phyloP scores from a whole-genome alignment of 2,888 invertebrate species.

The Mycalesis mineus region DNA sequence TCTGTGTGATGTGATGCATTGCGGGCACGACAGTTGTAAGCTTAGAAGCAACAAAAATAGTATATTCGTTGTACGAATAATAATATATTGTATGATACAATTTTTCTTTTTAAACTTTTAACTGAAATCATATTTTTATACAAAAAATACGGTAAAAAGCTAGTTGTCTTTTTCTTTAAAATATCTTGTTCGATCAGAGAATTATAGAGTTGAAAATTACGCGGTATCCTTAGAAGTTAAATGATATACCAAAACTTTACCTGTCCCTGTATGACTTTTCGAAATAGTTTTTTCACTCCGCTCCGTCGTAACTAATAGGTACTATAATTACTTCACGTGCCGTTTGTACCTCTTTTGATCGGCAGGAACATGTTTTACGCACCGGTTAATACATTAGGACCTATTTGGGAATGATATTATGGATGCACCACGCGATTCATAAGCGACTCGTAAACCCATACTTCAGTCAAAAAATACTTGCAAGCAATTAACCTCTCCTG shows the following conservation, averaged over 20 bases:
- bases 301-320: not conserved
- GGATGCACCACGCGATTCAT: constrained; percentile 11
- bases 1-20: no score
- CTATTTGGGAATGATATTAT: constrained; percentile 8
- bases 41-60: no score
- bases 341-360: not conserved
- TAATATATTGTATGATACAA: no score
- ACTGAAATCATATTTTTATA: no score
- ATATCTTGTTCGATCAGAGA: no score
- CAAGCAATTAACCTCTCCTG: constrained; percentile 41
- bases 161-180: no score
- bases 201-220: no score
- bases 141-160: no score
- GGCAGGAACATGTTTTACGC: not conserved
- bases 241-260: not conserved
- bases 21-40: not conserved
- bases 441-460: constrained; percentile 17
- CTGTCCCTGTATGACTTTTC: not conserved
- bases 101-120: no score
- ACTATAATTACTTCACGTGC: not conserved
- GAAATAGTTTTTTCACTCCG: not conserved
- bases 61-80: no score
- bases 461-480: constrained; percentile 25
- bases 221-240: no score
- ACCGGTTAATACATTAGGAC: not conserved